Evolutionary conservation across 2,113 vertebrate species (phyloP).

Genomic region (Zosterops pallidus): DNA sequence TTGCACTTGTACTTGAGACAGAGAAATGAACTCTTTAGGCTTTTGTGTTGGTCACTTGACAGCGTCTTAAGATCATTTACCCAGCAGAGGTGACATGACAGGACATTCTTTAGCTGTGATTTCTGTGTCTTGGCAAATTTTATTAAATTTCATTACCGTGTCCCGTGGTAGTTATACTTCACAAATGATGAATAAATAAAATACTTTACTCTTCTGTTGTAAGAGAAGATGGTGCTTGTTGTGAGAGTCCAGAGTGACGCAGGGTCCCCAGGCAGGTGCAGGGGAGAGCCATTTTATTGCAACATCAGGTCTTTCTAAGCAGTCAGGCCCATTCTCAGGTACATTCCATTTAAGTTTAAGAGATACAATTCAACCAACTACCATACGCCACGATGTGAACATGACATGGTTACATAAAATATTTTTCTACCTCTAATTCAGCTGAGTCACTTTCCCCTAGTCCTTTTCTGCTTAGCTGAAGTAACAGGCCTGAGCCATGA

Average conservation of each 20-base stretch:
- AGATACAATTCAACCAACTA: background rate
- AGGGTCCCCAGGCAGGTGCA: background rate
- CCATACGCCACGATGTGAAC: background rate
- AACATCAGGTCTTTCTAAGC: background rate
- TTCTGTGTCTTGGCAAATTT: background rate
- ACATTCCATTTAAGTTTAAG: background rate
- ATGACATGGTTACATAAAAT: too few relatives aligned
- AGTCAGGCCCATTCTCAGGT: too few relatives aligned
- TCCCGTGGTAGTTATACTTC: background rate
- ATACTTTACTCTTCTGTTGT: background rate
- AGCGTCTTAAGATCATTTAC: background rate
- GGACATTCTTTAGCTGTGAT: background rate
- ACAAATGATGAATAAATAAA: background rate
- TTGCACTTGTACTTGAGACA: background rate
- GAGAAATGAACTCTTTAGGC: background rate
- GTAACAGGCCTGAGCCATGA: background rate
- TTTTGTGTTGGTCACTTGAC: background rate
- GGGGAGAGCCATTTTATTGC: background rate
- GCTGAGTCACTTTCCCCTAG: background rate
- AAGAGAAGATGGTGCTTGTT: background rate
- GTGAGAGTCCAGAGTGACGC: background rate
- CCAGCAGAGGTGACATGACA: background rate
- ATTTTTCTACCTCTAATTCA: background rate
- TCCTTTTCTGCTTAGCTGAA: background rate
- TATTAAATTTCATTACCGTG: background rate